Percentiles rank a stretch among this genome's conserved stretches.
These are phyloP conservation scores for Crocodylus rhombifer DNA, from an alignment of 2,797 vertebrate species.

Conservation along the genomic window DNA sequence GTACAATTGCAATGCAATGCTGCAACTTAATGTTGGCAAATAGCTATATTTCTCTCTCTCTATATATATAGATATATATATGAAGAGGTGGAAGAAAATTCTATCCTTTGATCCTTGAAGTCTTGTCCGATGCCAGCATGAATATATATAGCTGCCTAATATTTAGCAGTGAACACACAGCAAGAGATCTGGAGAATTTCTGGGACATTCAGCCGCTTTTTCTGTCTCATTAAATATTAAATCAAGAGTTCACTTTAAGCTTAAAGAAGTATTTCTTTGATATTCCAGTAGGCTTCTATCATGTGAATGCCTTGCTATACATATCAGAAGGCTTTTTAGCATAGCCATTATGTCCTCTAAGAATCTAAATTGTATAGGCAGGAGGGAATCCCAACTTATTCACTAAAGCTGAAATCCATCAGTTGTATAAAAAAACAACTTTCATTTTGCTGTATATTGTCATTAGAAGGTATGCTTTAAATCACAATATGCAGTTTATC, in stretches of 20 bases:
- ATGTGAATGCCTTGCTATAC: not conserved
- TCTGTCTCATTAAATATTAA: conserved; percentile 67
- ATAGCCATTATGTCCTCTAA: conserved; percentile 11
- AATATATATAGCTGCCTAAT: conserved; percentile 49
- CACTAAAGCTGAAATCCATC: conserved; percentile 22
- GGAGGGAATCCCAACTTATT: not conserved
- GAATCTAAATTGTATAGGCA: conserved; percentile 19
- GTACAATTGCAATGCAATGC: conserved; percentile 19
- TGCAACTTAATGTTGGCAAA: conserved; percentile 51
- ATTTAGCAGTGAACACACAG: conserved; percentile 32
- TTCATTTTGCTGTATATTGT: conserved; percentile 52
- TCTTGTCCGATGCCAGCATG: conserved; percentile 17
- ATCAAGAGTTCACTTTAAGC: conserved; percentile 50
- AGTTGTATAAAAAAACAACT: conserved; percentile 38
- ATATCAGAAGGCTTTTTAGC: not conserved
- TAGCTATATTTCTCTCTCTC: not conserved
- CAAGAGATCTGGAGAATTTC: conserved; percentile 44
- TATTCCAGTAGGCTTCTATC: not conserved
- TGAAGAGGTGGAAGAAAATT: not conserved
- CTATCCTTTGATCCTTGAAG: conserved; percentile 52
- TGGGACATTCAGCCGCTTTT: conserved; percentile 47
- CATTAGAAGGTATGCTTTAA: conserved; percentile 35
- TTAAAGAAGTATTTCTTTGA: conserved; percentile 19
- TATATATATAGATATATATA: not conserved
- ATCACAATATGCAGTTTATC: not conserved